Conservation (phyloP, 1,140 invertebrate genomes). For the Drosophila ohnishii region DNA sequence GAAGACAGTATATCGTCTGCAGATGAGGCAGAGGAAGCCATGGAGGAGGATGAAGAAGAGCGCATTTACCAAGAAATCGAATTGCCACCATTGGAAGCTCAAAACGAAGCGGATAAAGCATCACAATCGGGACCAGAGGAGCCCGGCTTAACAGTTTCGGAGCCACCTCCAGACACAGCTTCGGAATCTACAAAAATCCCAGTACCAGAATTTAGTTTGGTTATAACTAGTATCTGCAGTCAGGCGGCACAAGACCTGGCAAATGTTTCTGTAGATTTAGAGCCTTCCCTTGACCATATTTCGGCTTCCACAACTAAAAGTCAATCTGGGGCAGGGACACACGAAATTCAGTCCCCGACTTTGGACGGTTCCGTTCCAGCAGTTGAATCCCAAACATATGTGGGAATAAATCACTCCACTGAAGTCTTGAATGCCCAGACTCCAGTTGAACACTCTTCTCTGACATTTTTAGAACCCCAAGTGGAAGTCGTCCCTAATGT, state of each 20-base stretch:
- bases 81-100: slow-evolving; percentile 40
- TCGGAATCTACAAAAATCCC: neutral
- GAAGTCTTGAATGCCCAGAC: neutral
- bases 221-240: slow-evolving; percentile 69
- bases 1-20: slow-evolving; percentile 60
- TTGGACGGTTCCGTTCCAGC: neutral
- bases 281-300: neutral
- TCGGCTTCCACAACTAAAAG: neutral
- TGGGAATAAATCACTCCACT: too few relatives aligned
- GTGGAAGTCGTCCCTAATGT: neutral
- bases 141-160: neutral
- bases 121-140: neutral
- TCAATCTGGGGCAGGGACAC: neutral
- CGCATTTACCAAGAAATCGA: slow-evolving; percentile 75
- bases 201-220: slow-evolving; percentile 35
- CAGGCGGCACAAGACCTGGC: slow-evolving; percentile 14
- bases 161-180: neutral
- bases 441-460: neutral
- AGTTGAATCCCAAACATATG: neutral
- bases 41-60: slow-evolving; percentile 57
- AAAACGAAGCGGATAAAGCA: neutral
- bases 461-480: neutral
- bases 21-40: slow-evolving; percentile 68
- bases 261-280: too few relatives aligned
- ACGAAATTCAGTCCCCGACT: neutral